Percentiles rank a stretch among this genome's conserved stretches.
phyloP scores from a whole-genome alignment of 2,797 vertebrate species.

The Ctenosaura bakeri region DNA sequence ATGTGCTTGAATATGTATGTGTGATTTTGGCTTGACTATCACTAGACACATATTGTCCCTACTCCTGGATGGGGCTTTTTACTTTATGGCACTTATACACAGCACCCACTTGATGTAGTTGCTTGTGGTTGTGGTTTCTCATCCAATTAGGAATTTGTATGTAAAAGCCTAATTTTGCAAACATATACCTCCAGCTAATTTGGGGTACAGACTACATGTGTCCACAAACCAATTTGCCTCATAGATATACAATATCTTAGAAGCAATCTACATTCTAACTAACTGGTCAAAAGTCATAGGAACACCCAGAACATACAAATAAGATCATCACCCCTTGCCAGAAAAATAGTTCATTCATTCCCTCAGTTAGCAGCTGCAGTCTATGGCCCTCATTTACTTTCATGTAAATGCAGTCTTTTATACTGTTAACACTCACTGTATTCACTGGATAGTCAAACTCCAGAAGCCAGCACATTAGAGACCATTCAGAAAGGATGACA shows the following conservation, averaged over 20 bases:
- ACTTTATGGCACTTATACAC: neutral
- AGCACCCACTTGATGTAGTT: neutral
- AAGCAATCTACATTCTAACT: neutral
- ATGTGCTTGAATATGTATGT: neutral
- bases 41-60: neutral
- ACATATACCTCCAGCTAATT: neutral
- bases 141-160: neutral
- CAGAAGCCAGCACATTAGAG: neutral
- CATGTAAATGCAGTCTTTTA: conserved; percentile 47
- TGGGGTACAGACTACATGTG: neutral
- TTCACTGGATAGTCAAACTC: conserved; percentile 26
- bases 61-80: neutral
- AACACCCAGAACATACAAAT: conserved; percentile 22
- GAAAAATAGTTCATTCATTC: conserved; percentile 24
- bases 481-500: conserved; percentile 31
- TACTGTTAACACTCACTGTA: conserved; percentile 1
- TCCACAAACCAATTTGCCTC: neutral
- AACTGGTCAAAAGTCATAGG: neutral
- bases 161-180: neutral
- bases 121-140: neutral
- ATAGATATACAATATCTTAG: neutral
- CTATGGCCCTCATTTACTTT: conserved; percentile 43
- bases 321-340: neutral
- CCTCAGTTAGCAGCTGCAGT: conserved; percentile 59
- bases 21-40: neutral